These are phyloP conservation scores for Sinocyclocheilus rhinocerous DNA, from an alignment of 2,113 vertebrate genomes.

Conservation along the genomic window DNA sequence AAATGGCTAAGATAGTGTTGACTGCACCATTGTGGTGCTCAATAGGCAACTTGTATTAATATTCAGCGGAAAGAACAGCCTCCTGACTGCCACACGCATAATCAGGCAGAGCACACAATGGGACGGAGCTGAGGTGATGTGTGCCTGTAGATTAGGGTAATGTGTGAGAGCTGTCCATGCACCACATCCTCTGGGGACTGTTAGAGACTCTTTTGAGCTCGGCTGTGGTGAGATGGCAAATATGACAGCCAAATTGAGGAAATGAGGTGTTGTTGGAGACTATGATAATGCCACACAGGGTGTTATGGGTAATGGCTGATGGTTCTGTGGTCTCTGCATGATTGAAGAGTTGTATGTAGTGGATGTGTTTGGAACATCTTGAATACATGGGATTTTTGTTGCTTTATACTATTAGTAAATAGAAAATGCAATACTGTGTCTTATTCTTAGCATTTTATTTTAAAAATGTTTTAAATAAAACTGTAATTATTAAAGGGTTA, in stretches of 20 bases:
- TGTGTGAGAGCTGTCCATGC: background rate
- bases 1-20: slow-evolving; percentile 59
- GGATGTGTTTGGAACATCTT: background rate
- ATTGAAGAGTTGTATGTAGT: background rate
- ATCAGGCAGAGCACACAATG: slow-evolving; percentile 50
- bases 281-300: background rate
- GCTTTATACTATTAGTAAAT: background rate
- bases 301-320: background rate
- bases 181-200: background rate
- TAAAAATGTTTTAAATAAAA: background rate
- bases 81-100: slow-evolving; percentile 32
- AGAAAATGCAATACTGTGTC: background rate
- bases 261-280: slow-evolving; percentile 8
- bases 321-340: background rate
- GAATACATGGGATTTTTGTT: background rate
- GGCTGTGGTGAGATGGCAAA: slow-evolving; percentile 12
- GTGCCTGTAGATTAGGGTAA: slow-evolving; percentile 19
- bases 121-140: slow-evolving; percentile 30
- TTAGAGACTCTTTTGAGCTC: slow-evolving; percentile 22
- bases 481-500: background rate
- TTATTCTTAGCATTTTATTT: background rate
- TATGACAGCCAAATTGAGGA: slow-evolving; percentile 13
- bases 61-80: slow-evolving; percentile 40
- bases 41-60: slow-evolving; percentile 55
- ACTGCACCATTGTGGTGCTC: slow-evolving; percentile 40